phyloP scores from a whole-genome alignment of 2,113 vertebrate species.

The Hippolais icterina region DNA sequence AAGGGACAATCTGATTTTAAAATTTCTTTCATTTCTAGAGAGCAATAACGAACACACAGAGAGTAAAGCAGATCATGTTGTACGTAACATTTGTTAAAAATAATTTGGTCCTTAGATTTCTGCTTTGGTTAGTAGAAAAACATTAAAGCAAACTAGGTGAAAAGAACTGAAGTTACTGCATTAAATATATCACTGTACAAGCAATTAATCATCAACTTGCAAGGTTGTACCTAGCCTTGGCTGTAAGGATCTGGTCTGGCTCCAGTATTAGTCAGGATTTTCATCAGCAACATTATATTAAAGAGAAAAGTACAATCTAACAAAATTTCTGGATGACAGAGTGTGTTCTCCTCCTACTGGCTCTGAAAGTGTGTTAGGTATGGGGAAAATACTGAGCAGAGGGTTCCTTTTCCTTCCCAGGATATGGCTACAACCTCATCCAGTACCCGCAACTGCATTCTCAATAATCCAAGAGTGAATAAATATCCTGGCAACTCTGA shows the following conservation, averaged over 20 bases:
- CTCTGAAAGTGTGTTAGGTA: not conserved
- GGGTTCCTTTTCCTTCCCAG: not conserved
- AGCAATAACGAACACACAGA: not conserved
- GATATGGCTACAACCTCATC: not conserved
- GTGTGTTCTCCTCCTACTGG: not conserved
- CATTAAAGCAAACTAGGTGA: not conserved
- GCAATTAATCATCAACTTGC: not conserved
- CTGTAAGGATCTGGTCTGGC: not conserved
- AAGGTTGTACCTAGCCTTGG: not conserved
- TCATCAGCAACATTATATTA: not conserved
- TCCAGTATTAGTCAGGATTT: not conserved
- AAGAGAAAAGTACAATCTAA: not conserved
- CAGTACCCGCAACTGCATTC: not conserved
- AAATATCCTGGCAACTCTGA: not conserved
- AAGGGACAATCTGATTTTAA: not conserved
- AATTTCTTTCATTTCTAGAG: not conserved
- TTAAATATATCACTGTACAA: not conserved
- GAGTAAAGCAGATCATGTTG: not conserved
- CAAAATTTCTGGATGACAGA: not conserved
- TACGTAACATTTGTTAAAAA: not conserved
- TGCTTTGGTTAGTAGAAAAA: not conserved
- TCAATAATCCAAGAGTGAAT: not conserved
- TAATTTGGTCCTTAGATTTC: not conserved
- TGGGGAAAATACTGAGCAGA: fast-evolving
- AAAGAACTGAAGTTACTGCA: not conserved